Base-by-base conservation (phyloP, 2,888 invertebrate species). In the Anarsia innoxiella region DNA sequence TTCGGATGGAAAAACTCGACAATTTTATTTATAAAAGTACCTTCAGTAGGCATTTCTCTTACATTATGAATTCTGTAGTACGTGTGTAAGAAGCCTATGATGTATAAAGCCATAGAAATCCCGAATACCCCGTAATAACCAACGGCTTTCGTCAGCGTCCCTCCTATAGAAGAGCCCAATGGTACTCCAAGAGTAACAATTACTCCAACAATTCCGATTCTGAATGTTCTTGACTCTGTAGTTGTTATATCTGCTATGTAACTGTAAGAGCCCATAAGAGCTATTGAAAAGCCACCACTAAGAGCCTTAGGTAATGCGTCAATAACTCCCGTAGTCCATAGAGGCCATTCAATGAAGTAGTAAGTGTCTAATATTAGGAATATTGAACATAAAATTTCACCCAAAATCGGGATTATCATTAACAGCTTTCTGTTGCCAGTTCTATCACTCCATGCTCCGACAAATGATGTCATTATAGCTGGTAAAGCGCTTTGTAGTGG, bases 381-480 rank as follows among this genome's bases (percentile, higher is more conserved):
- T 25, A 72, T 39, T 1, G 86, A 60, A 0, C 87, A 76, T 38
- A 88, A 53, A 1, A 88, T 56, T 61, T 88, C 88, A 2, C 88
- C 88, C 0, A 85, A 38, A 10, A 88, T 66, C 1, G 89, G 88
- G 12, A 87, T 53, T 1, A 89, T 53, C 76, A 89, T 86, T 37
- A 88, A 75, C 1, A 77, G 72, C 60, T 88, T 89, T 44, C 88
- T 72, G 39, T 86, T 82, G 5, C 87, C 87, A 31, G 86, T 86
- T 45, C 82, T 76, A 46, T 89, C 89, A 48, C 88, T 88, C 89
- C 89, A 89, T 1, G 89, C 87, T 2, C 89, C 89, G 12, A 89
- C 68, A 44, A 89, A 87, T 14, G 88, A 50, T 32, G 88, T 86
- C 0, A 86, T 63, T n/a, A 88, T 53, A 0, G 87, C 85, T 15